Conservation (phyloP, 2,888 invertebrate species). For the Volucella zonaria region DNA sequence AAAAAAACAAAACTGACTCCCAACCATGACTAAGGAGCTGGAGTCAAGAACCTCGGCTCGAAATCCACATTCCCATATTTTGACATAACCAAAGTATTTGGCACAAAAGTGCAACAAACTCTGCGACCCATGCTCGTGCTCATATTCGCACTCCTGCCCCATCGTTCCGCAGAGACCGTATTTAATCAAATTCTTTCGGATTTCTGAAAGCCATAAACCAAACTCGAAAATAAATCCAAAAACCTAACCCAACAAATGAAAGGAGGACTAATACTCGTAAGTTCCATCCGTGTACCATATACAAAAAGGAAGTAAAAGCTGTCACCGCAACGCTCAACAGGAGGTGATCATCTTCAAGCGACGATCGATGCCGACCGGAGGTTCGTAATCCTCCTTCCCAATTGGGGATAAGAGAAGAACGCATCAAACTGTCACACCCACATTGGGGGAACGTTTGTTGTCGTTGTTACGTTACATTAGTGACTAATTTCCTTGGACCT, state of each 20-base stretch:
- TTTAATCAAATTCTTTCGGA: slow-evolving; percentile 64
- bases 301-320: slow-evolving; percentile 52
- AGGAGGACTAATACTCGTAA: slow-evolving; percentile 65
- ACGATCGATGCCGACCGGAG: background rate
- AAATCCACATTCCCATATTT: slow-evolving; percentile 32
- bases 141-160: background rate
- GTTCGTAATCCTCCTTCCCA: background rate
- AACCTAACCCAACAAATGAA: slow-evolving; percentile 15
- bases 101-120: slow-evolving; percentile 72
- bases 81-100: slow-evolving; percentile 59
- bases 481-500: slow-evolving; percentile 70
- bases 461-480: slow-evolving; percentile 44
- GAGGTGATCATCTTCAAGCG: slow-evolving; percentile 52
- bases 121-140: background rate
- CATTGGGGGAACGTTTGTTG: slow-evolving; percentile 37
- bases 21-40: slow-evolving; percentile 50
- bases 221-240: slow-evolving; percentile 49
- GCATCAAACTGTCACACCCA: slow-evolving; percentile 70
- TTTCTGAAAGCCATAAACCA: slow-evolving; percentile 61
- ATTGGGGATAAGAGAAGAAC: slow-evolving; percentile 27
- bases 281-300: slow-evolving; percentile 38
- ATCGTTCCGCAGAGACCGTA: slow-evolving; percentile 25
- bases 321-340: slow-evolving; percentile 70
- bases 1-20: slow-evolving; percentile 46
- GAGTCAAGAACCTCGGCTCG: slow-evolving; percentile 51